phyloP scores from a whole-genome alignment of 2,797 vertebrate species.

The Poeciliopsis paucimaculata region DNA sequence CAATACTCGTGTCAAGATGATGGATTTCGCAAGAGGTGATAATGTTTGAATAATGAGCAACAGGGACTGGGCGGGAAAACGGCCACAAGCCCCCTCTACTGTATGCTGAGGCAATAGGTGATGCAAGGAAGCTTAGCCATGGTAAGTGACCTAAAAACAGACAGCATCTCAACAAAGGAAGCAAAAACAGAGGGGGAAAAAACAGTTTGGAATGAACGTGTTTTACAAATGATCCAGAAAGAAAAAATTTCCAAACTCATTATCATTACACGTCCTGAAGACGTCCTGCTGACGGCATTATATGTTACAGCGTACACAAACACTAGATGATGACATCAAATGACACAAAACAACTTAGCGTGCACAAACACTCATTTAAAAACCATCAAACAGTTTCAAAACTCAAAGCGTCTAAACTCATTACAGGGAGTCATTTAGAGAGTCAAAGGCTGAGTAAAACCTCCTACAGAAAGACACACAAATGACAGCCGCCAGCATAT shows the following conservation, averaged over 20 bases:
- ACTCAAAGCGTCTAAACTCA: slow-evolving; percentile 16
- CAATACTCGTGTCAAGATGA: slow-evolving; percentile 68
- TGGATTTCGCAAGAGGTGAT: slow-evolving; percentile 69
- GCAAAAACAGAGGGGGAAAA: neutral
- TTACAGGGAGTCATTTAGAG: slow-evolving; percentile 38
- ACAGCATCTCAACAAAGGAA: neutral
- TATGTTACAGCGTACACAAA: slow-evolving; percentile 36
- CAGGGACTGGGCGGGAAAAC: slow-evolving; percentile 57
- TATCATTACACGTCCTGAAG: slow-evolving; percentile 52
- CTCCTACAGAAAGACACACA: slow-evolving; percentile 51
- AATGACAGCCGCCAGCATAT: slow-evolving; percentile 41
- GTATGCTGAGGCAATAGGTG: slow-evolving; percentile 40
- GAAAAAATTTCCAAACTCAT: slow-evolving; percentile 48
- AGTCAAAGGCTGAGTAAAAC: slow-evolving; percentile 32
- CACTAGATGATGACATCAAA: slow-evolving; percentile 47
- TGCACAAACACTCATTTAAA: slow-evolving; percentile 32
- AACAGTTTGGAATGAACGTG: slow-evolving; percentile 16
- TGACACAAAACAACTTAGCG: slow-evolving; percentile 33
- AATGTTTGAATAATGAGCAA: slow-evolving; percentile 70
- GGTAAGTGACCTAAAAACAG: slow-evolving; percentile 42
- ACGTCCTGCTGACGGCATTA: slow-evolving; percentile 43
- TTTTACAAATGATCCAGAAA: slow-evolving; percentile 56
- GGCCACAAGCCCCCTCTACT: slow-evolving; percentile 38
- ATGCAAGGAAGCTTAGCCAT: slow-evolving; percentile 35
- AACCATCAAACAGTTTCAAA: slow-evolving; percentile 40